Evolutionary conservation across 2,888 invertebrate species (phyloP), one percentile per base, ranked within the genome.

Genomic region (Yponomeuta malinellus): DNA sequence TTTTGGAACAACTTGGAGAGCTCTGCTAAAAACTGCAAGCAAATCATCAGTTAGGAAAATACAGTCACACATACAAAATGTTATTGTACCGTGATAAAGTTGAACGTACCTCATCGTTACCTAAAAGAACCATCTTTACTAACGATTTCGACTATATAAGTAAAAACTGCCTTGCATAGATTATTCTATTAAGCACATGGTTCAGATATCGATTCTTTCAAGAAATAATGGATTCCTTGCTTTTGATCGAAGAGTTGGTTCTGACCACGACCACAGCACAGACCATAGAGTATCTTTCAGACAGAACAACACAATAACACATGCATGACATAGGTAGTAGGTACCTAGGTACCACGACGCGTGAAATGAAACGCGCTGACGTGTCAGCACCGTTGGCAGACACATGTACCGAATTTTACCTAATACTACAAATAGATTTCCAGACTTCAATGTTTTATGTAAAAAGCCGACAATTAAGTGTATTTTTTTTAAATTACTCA

Each of bases 1-100:
- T 95, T 96, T 87, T 96, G 96, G 81, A 98, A 98, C 80, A 99
- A 89, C 85, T 96, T 95, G 68, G 96, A 95, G 71, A 98, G 93
- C 87, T 97, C 97, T 73, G 93, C 93, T 78, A 98, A 90, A 92
- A 98, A 97, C 96, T 97, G 90, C 78, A 94, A 78, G 77, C 33
- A 15, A 67, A 37, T 31, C 33, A 31, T 10, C 10, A 8, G 9
- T 5, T 31, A 31, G 31, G 15, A 70, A 43, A 37, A 52, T 1
- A 33, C 69, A 12, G 12, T 15, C 1, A 15, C 2, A 2, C 12
- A 12, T 15, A 12, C 15, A 59, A 15, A 15, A 15, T 59, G 3
- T 59, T 15, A 15, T 59, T 15, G 3, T 59, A 15, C 4, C 1
- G 15, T 15, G 52, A 2, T 59, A 15, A 5, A 59, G 10, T 59